Base-by-base conservation (phyloP, 2,888 invertebrate genomes). In the Synergus umbraculus region DNA sequence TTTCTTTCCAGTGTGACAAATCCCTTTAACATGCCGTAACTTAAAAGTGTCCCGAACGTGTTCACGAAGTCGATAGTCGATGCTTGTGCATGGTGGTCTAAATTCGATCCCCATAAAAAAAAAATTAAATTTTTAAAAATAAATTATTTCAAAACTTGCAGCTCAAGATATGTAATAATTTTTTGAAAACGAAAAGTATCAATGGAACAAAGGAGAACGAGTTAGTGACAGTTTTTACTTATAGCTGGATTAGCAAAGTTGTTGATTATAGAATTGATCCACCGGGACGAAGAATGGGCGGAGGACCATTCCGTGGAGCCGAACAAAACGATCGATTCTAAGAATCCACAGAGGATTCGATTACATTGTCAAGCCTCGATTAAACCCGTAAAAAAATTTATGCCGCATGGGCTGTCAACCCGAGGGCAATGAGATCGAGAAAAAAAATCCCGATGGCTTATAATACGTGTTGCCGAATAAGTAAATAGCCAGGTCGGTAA, bases 1-100 rank as follows among this genome's bases (percentile, higher is more conserved):
- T 81, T 76, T 5, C 49, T 83, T 82, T 84, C 83, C 84, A 80
- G 82, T 81, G 83, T 82, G 84, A 85, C 85, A 85, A 87, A 87
- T 87, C 85, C 87, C 83, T 85, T 87, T 81, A 86, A 86, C 86
- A 83, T 84, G 84, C 87, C 85, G 84, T 83, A 81, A 73, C 78
- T 12, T 37, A 18, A 69, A 69, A 46, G 46, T 46, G 46, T 13
- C 46, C 46, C 7, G 46, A 46, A 46, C 7, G 12, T 46, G 10
- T 46, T 46, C 13, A 4, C 12, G 46, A 46, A 7, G 12, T 46
- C 10, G 29, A 29, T 29, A 29, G 29, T 3, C 29, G 29, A 29
- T 29, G 2, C 29, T 29, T 29, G 29, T 29, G 29, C 29, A 29
- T 29, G 29, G 29, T 29, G 29, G 29, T 29, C 29, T 3, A 29